Evolutionary conservation across 2,888 invertebrate species (phyloP), one percentile per base, ranked within the genome.

Genomic region (Polydrusus pterygomalis): DNA sequence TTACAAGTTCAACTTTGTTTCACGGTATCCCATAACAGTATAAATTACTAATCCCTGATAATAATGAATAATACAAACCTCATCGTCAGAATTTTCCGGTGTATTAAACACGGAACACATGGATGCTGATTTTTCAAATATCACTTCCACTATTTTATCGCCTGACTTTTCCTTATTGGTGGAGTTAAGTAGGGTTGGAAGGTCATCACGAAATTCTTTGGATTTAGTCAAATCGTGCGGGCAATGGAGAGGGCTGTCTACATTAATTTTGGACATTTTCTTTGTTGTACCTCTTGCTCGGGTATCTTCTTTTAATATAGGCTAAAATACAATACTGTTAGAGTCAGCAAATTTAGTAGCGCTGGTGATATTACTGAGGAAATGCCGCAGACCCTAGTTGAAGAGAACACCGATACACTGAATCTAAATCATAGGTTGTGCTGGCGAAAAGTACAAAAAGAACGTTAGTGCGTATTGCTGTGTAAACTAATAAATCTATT

Each of bases 161-260:
- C 75, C n/a, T 9, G 47, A 54, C 75, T 79, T 40, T 62, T 70
- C 38, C 43, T 64, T 30, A 34, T 15, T 40, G 40, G 2, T 49
- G 0, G 40, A 11, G 11, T 10, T 63, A 10, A 75, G 54, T 49
- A 91, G 81, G 0, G 90, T 90, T 2, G 91, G 90, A 51, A 91
- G 83, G 84, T 91, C 90, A 79, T 91, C 90, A 11, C 90, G 87
- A 77, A 89, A 88, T 78, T 92, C 91, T 5, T 85, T 84, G 11
- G 84, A 80, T 72, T 89, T 89, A 0, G 90, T 89, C 70, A 91
- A 86, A 86, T 93, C 93, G 82, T 92, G 92, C 0, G 91, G 91
- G 80, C 92, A 92, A 83, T 91, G 88, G 34, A 92, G 85, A 62
- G 90, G 88, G 82, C 89, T 90, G 77, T 90, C 89, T 47, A 89